phyloP scores from a whole-genome alignment of 1,140 invertebrate genomes.

The Bradysia coprophila region DNA sequence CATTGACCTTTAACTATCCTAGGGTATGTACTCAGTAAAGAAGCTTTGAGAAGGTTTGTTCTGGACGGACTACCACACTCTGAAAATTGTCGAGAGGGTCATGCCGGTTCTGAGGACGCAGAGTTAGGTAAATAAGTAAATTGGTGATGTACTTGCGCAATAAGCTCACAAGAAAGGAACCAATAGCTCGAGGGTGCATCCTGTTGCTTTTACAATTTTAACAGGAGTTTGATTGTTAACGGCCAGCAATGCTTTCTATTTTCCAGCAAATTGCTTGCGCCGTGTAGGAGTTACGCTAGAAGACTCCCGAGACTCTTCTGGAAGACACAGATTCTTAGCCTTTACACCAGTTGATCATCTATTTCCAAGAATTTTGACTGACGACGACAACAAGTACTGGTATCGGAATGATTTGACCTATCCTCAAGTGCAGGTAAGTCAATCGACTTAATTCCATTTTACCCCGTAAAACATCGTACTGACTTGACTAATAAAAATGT shows the following conservation, averaged over 20 bases:
- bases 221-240: conserved; percentile 33
- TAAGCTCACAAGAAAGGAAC: no score
- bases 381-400: no score
- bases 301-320: conserved; percentile 66
- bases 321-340: conserved; percentile 81
- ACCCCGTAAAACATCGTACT: no score
- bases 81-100: conserved; percentile 42
- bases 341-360: no score
- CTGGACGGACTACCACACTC: conserved; percentile 46
- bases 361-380: no score
- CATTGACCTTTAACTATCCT: conserved; percentile 84
- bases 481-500: no score
- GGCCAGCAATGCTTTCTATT: conserved; percentile 37
- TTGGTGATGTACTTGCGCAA: no score
- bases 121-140: conserved; percentile 92
- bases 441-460: no score
- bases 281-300: conserved; percentile 70
- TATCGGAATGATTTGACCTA: no score
- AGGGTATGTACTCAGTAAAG: conserved; percentile 76
- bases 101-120: conserved; percentile 75
- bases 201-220: no score
- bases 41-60: conserved; percentile 55
- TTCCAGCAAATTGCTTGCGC: conserved; percentile 60
- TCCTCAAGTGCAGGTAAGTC: no score
- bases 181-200: no score